Base-by-base conservation (phyloP, 2,797 vertebrate species). In the Knipowitschia caucasica region DNA sequence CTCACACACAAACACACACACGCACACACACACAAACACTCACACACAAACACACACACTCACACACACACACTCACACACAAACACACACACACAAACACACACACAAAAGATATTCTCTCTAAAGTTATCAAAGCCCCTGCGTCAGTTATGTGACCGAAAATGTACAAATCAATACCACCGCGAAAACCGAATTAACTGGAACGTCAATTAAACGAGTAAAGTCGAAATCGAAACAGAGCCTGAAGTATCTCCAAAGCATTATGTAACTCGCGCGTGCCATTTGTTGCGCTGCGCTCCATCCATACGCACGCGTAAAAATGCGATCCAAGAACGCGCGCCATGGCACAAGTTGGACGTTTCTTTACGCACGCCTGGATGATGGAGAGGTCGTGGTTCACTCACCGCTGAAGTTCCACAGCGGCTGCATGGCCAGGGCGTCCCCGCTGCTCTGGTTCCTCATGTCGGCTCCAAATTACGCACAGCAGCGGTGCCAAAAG, bases 321-420 rank as follows among this genome's bases (percentile, higher is more conserved):
- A n/a, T n/a, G n/a, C n/a, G n/a, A n/a, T n/a, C n/a, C n/a, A 46
- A 31, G 30, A 17, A 46, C 15, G 26, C 44, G 25, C 18, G 44
- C 8, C 26, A 11, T 3, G 8, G 12, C 4, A 26, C 6, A 5
- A 44, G 26, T 30, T 47, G 27, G 44, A 27, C 10, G 26, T 24
- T 9, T 30, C 25, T 47, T 30, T 30, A 20, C 17, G 17, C 27
- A 9, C 15, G 15, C 8, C 11, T 5, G 10, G 14, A 26, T 26
- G 5, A 26, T 4, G 17, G 26, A 47, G 45, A 45, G 1, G 26
- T n/a, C n/a, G n/a, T n/a, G n/a, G n/a, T n/a, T n/a, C n/a, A 47
- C 45, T 47, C 8, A 47, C 45, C 45, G 45, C 45, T 47, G 45
- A 47, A 47, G 45, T 47, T 47, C 44, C 44, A 47, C 9, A 47